Evolutionary conservation across 1,140 invertebrate species (phyloP), one percentile per base, ranked within the genome.

Genomic region (Drosophila triauraria): DNA sequence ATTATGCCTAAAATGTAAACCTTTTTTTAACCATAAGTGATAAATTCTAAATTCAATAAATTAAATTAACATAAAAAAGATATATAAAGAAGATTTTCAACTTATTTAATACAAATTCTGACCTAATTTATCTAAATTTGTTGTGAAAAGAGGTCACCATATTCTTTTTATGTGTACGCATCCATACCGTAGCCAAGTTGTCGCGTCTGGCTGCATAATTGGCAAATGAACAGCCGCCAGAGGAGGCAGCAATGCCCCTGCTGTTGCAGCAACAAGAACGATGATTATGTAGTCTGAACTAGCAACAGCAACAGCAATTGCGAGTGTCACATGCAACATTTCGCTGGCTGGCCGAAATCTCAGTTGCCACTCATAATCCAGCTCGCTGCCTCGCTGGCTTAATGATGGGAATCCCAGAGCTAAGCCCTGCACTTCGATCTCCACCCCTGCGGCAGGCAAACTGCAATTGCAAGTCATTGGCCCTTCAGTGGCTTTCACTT

Each of bases 401-500:
- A 38, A 54, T 17, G 32, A 23, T 15, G 51, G 13, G 12, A 23
- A 23, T 1, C 13, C 51, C 20, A 35, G 15, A 35, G 30, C 13
- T 15, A 20, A 56, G 35, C 20, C 53, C 13, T 44, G 48, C 51
- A 43, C n/a, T 46, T 35, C 10, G 13, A 58, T 42, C 74, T 12
- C 25, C n/a, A 27, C 40, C 35, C 38, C n/a, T 35, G 32, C 9
- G 32, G 32, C 50, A 10, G 38, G 9, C 57, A 38, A 35, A 62
- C 48, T 58, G 23, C 47, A 67, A 40, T 27, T 81, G 75, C 82
- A 74, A 88, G 80, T 88, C 84, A 88, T 81, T 61, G 80, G 69
- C 69, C 57, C 77, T 60, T 74, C 51, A 63, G 25, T 47, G 69
- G 46, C 71, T 46, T 25, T 65, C 69, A 42, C 65, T 59, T 30